Conservation (phyloP, 2,797 vertebrate genomes). For the Heliangelus exortis region DNA sequence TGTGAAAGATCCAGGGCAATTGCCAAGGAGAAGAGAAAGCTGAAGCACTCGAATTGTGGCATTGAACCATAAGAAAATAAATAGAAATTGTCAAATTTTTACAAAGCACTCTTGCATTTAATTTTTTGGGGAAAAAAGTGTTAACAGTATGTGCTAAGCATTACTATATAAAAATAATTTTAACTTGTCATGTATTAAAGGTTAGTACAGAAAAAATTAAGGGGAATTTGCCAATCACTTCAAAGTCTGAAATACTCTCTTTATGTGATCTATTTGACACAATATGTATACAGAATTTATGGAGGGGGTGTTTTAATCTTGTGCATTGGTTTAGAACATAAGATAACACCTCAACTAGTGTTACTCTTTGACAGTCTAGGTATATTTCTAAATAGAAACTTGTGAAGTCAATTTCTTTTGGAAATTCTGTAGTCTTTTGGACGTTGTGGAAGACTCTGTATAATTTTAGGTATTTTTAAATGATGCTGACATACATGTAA, state of each 20-base stretch:
- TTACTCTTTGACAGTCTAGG: not conserved
- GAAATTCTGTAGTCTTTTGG: not conserved
- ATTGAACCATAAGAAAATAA: not conserved
- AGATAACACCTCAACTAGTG: not conserved
- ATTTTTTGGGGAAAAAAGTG: not conserved
- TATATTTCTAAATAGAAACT: not conserved
- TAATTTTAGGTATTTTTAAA: not conserved
- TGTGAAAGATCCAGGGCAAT: not conserved
- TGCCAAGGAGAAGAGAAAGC: not conserved
- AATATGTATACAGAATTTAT: not conserved
- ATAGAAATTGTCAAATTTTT: not conserved
- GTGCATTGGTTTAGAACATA: not conserved
- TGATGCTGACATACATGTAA: not conserved
- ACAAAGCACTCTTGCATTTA: not conserved
- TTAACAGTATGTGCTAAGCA: not conserved
- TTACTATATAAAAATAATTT: not conserved
- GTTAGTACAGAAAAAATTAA: not conserved
- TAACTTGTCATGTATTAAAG: not conserved
- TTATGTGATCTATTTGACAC: not conserved
- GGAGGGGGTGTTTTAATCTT: not conserved
- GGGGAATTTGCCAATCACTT: not conserved
- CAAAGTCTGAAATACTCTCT: not conserved
- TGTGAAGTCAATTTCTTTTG: not conserved
- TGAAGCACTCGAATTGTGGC: not conserved
- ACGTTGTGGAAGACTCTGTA: not conserved